phyloP scores from a whole-genome alignment of 2,113 vertebrate species.

The Dicrurus megarhynchus region DNA sequence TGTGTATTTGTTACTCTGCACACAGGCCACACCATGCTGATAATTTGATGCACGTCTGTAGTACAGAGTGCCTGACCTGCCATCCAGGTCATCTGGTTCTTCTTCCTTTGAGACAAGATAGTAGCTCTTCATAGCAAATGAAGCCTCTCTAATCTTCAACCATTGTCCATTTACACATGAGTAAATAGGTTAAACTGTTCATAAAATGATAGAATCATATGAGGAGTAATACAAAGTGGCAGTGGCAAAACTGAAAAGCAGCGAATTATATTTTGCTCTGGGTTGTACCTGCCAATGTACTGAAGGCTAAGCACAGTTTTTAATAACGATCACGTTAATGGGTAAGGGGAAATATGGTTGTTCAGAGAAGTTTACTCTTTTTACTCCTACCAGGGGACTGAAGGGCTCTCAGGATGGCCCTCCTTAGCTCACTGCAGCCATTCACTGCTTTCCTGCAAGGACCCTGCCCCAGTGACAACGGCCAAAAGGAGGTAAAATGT shows the following conservation, averaged over 20 bases:
- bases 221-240: slow-evolving; percentile 41
- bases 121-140: slow-evolving; percentile 45
- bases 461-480: neutral
- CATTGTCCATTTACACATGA: slow-evolving; percentile 55
- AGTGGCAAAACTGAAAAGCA: slow-evolving; percentile 32
- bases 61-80: neutral
- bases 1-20: fast-evolving
- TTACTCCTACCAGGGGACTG: neutral
- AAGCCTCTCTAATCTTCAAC: slow-evolving; percentile 39
- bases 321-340: slow-evolving; percentile 2
- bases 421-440: neutral
- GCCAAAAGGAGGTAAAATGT: neutral
- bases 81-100: neutral
- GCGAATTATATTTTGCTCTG: slow-evolving; percentile 9
- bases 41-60: neutral
- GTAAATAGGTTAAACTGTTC: slow-evolving; percentile 63
- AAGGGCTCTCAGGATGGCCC: neutral
- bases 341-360: neutral
- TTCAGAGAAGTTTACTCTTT: neutral
- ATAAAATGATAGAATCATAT: slow-evolving; percentile 13
- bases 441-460: neutral
- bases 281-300: neutral
- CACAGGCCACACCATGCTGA: neutral
- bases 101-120: neutral
- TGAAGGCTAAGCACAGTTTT: neutral